Conservation (phyloP, 2,888 invertebrate species). For the Glyphotaelius pellucidus region DNA sequence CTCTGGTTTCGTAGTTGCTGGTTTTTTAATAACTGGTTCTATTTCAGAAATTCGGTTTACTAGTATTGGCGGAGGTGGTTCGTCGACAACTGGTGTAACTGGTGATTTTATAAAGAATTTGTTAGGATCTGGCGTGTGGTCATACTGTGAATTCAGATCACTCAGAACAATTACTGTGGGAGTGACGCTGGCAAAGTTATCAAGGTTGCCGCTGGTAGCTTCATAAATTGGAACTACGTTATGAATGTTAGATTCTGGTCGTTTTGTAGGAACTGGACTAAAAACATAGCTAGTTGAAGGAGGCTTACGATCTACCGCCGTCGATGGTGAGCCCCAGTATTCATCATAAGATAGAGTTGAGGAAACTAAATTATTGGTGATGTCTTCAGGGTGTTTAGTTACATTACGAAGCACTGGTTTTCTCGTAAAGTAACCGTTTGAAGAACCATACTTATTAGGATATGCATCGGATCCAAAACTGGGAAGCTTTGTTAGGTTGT, state of each 20-base stretch:
- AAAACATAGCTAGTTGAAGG: conserved; percentile 74
- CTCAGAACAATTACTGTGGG: conserved; percentile 74
- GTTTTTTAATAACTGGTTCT: background rate
- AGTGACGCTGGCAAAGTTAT: conserved; percentile 75
- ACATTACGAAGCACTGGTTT: conserved; percentile 44
- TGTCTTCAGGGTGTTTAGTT: conserved; percentile 55
- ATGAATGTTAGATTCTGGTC: conserved; percentile 72
- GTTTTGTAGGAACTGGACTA: conserved; percentile 74
- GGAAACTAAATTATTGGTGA: conserved; percentile 49
- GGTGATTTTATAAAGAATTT: conserved; percentile 52
- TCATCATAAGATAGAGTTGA: conserved; percentile 63
- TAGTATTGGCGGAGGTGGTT: background rate
- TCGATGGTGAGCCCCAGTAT: conserved; percentile 63
- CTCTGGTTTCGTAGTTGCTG: background rate
- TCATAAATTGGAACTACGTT: conserved; percentile 71
- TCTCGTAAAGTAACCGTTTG: conserved; percentile 61
- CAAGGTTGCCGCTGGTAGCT: conserved; percentile 68
- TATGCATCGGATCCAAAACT: conserved; percentile 51
- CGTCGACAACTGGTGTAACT: conserved; percentile 68
- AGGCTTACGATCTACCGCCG: conserved; percentile 68
- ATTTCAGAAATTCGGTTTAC: background rate
- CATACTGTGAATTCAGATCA: conserved; percentile 65
- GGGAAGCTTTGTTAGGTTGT: conserved; percentile 69
- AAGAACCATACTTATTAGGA: conserved; percentile 65
- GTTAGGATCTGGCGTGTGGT: conserved; percentile 66